Evolutionary conservation across 2,797 vertebrate genomes (phyloP).

Genomic region (Leptatherina wallacei): DNA sequence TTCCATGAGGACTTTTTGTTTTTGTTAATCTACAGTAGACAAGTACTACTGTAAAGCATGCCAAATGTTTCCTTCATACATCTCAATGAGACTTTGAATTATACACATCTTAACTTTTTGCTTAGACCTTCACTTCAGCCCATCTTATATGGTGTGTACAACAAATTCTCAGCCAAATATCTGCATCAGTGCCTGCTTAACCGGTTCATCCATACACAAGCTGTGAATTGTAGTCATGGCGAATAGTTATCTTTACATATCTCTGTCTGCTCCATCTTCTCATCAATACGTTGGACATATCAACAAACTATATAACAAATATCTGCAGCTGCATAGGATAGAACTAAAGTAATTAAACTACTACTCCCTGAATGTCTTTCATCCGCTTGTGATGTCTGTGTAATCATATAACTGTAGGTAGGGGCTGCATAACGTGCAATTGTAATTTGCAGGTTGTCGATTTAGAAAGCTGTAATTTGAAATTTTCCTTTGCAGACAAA

Average conservation of each 20-base stretch:
- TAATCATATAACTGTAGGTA: conserved; percentile 49
- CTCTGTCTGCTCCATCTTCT: conserved; percentile 49
- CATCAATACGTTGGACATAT: conserved; percentile 34
- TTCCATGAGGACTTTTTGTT: conserved; percentile 57
- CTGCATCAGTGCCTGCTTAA: conserved; percentile 86
- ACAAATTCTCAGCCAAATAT: conserved; percentile 82
- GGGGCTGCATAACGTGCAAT: conserved; percentile 53
- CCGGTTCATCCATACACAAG: conserved; percentile 61
- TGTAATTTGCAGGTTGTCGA: conserved; percentile 30
- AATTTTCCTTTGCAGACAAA: conserved; percentile 34
- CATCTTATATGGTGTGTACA: conserved; percentile 55
- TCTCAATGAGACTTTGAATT: conserved; percentile 57
- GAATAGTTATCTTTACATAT: conserved; percentile 67
- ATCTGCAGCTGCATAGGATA: conserved; percentile 70
- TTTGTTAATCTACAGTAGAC: conserved; percentile 51
- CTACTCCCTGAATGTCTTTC: conserved; percentile 65
- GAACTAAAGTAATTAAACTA: conserved; percentile 55
- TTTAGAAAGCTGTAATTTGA: conserved; percentile 34
- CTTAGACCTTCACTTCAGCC: conserved; percentile 51
- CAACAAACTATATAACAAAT: conserved; percentile 58
- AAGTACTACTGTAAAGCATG: conserved; percentile 79
- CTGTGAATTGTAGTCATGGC: conserved; percentile 73
- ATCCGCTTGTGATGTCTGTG: conserved; percentile 65
- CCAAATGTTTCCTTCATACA: conserved; percentile 77
- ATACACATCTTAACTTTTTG: conserved; percentile 55